Evolutionary conservation across 2,888 invertebrate species (phyloP), one percentile per base, ranked within the genome.

Genomic region (Plutella xylostella): DNA sequence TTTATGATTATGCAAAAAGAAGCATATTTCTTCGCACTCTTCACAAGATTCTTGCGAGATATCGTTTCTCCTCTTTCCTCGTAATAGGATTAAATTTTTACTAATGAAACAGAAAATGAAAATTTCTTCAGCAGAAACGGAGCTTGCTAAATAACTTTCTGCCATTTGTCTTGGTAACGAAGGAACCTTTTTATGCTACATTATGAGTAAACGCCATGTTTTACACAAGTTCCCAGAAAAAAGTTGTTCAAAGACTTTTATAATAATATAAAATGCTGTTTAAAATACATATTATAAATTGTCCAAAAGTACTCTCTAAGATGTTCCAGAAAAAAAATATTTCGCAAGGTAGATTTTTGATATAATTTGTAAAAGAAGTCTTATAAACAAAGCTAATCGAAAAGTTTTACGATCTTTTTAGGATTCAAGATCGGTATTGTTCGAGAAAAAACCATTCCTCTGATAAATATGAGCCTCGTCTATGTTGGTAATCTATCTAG

Each of bases 101-200:
- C 72, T 73, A 76, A 78, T 77, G 77, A 74, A 78, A 78, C 69
- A 71, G 71, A 78, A 78, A 75, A 77, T 74, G 64, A 66, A 71
- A 71, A 73, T 72, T 70, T 71, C 64, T 63, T 63, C 56, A 63
- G 57, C 57, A 56, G 61, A 63, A 71, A 68, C 55, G 58, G 58
- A 68, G 72, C 72, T 70, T 60, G 56, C 65, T 64, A 67, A 70
- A 75, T 72, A 68, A 68, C 66, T 71, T 72, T 70, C 56, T 57
- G 54, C 64, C 63, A 68, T 72, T 74, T 68, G 63, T 72, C 68
- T 70, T 68, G 48, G 56, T 68, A 72, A 71, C 68, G 62, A 68
- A 67, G 60, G 51, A 58, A 53, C 67, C 60, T 66, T 52, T 52
- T 53, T 48, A 19, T 43, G 39, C 42, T 47, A 45, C 17, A 9